phyloP scores from a whole-genome alignment of 2,797 vertebrate species.

The Borostomias antarcticus region DNA sequence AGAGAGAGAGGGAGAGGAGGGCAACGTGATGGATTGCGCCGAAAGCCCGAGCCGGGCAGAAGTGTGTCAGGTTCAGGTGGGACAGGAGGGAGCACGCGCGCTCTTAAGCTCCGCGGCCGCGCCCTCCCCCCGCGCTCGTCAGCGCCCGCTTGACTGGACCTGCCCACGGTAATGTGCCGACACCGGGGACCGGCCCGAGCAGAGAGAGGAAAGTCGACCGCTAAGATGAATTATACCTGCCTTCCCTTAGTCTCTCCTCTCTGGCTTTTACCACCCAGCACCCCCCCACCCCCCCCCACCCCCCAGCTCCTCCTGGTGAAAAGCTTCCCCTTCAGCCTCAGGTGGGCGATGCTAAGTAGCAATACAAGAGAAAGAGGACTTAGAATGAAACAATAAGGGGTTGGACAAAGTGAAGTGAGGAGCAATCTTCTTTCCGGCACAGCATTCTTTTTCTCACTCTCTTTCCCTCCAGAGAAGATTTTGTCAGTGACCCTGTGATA shows the following conservation, averaged over 20 bases:
- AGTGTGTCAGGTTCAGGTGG: conserved; percentile 1
- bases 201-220: background rate
- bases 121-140: conserved; percentile 26
- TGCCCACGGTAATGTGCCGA: conserved; percentile 6
- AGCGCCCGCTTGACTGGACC: conserved; percentile 23
- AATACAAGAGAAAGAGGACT: too few species aligned
- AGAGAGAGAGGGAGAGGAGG: background rate
- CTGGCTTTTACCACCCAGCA: background rate
- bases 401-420: too few species aligned
- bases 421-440: background rate
- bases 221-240: background rate
- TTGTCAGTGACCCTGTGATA: conserved; percentile 46
- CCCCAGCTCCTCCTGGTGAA: background rate
- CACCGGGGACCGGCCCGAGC: conserved; percentile 3
- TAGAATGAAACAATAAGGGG: too few species aligned
- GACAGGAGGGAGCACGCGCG: background rate
- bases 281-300: background rate
- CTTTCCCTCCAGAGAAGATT: conserved; percentile 8
- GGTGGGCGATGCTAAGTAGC: too few species aligned
- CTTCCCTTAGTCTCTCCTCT: background rate
- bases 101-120: conserved; percentile 7
- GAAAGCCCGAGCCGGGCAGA: conserved; percentile 19
- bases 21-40: conserved; percentile 42
- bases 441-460: background rate
- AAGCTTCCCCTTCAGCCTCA: background rate